Base-by-base conservation (phyloP, 2,113 vertebrate species). In the Smithornis capensis region DNA sequence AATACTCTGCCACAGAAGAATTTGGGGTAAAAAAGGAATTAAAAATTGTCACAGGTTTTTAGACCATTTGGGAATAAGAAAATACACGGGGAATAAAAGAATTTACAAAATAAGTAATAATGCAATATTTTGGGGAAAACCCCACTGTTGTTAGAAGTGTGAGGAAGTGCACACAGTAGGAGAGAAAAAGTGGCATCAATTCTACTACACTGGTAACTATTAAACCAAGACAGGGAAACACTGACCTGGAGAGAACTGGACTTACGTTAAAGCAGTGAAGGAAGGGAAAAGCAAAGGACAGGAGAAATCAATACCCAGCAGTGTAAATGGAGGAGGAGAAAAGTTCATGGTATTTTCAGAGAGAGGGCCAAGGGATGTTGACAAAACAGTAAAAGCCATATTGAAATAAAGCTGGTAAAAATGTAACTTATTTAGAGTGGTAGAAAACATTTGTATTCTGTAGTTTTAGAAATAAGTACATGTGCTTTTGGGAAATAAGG, bases 331-430 rank as follows among this genome's bases (percentile, higher is more conserved):
- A 63, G 33, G 16, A 83, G 38, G 14, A 24, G 28, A 52, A 38
- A 89, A 84, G 33, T 70, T 77, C 28, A 25, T n/a, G 4, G 17
- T 78, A 38, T 83, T 87, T 83, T 92, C 53, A 76, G 57, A 89
- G 64, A 33, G 27, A 24, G 14, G 52, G 9, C 14, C 16, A 35
- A 71, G 33, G 33, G 7, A 2, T 84, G 7, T 25, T 38, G 35
- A 42, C 15, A 56, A 75, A 92, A 53, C 4, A n/a, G 19, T 42
- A 60, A 64, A 69, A 90, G 27, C 21, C 40, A 18, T 78, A 29
- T 44, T 79, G 38, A 85, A 88, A 56, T 76, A 59, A 88, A 90
- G 35, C 56, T 78, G n/a, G 28, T 85, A 38, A 65, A 91, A 91
- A 52, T 56, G 6, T 49, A 56, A 11, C 38, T 87, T 70, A 22